phyloP scores from a whole-genome alignment of 2,888 invertebrate species.

The Malachius bipustulatus region DNA sequence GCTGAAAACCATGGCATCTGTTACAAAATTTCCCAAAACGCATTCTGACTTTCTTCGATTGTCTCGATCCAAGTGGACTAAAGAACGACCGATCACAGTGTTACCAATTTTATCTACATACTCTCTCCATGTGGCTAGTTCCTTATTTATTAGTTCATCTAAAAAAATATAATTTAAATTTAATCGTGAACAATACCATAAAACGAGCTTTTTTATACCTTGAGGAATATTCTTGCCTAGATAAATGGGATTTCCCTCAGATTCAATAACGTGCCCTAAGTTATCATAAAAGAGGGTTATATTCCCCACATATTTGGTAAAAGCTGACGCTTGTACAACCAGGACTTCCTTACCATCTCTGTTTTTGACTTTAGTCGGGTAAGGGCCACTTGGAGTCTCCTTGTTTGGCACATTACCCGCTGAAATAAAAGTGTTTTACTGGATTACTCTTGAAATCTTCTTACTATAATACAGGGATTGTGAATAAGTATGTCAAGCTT shows the following conservation, averaged over 20 bases:
- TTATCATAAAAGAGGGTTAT: slow-evolving; percentile 59
- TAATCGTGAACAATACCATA: too few relatives aligned
- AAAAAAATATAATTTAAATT: slow-evolving; percentile 22
- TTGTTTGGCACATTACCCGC: slow-evolving; percentile 38
- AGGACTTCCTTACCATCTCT: slow-evolving; percentile 44
- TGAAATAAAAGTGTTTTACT: too few relatives aligned
- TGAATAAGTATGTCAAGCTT: too few relatives aligned
- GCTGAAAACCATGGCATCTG: slow-evolving; percentile 56
- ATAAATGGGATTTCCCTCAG: slow-evolving; percentile 59
- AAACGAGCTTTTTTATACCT: too few relatives aligned
- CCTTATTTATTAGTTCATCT: slow-evolving; percentile 50
- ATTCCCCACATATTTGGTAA: slow-evolving; percentile 66
- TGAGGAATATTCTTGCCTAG: neutral
- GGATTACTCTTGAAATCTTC: too few relatives aligned
- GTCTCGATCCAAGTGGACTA: slow-evolving; percentile 37
- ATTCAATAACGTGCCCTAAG: slow-evolving; percentile 49
- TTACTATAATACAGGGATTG: too few relatives aligned
- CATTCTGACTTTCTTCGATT: slow-evolving; percentile 53
- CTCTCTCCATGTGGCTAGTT: slow-evolving; percentile 48
- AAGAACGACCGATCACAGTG: slow-evolving; percentile 42
- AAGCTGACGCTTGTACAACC: slow-evolving; percentile 61
- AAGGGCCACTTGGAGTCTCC: slow-evolving; percentile 46
- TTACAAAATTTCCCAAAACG: slow-evolving; percentile 59
- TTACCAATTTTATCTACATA: slow-evolving; percentile 44
- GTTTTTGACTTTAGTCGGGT: slow-evolving; percentile 58